These are phyloP conservation scores for Microcaecilia unicolor DNA, from an alignment of 2,797 vertebrate genomes.

Conservation along the genomic window DNA sequence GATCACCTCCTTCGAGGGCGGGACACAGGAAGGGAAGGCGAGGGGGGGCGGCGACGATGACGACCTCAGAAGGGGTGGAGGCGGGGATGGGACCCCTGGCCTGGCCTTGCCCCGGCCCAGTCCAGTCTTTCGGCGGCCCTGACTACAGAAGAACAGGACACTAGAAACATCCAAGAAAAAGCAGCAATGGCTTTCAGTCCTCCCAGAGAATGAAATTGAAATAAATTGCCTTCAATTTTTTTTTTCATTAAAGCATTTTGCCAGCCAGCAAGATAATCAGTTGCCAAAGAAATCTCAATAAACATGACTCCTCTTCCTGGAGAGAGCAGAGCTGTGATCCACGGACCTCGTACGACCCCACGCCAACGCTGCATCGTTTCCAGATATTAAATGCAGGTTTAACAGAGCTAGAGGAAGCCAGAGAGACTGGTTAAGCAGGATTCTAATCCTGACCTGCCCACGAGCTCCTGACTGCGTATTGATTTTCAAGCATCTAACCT, in stretches of 20 bases:
- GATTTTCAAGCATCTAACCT: neutral
- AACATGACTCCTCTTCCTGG: neutral
- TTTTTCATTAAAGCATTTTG: slow-evolving; percentile 1
- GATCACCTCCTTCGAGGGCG: too few relatives aligned
- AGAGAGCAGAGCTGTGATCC: neutral
- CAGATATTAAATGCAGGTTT: slow-evolving; percentile 7
- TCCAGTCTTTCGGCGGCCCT: too few relatives aligned
- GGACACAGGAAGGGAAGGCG: too few relatives aligned
- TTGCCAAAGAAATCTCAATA: neutral
- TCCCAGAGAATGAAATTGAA: neutral
- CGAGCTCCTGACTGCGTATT: slow-evolving; percentile 10
- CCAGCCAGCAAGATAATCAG: neutral
- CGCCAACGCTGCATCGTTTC: slow-evolving; percentile 9
- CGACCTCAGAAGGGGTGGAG: too few relatives aligned
- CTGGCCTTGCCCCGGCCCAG: too few relatives aligned
- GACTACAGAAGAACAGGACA: too few relatives aligned
- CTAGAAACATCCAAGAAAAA: too few relatives aligned
- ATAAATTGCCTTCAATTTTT: neutral
- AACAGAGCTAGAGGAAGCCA: neutral
- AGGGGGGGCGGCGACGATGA: too few relatives aligned
- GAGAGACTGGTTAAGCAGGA: slow-evolving; percentile 13
- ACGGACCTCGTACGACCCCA: neutral
- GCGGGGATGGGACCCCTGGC: too few relatives aligned
- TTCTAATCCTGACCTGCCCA: neutral
- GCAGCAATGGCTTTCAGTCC: too few relatives aligned